Evolutionary conservation across 2,888 invertebrate genomes (phyloP).

Genomic region (Oegoconia quadripuncta): DNA sequence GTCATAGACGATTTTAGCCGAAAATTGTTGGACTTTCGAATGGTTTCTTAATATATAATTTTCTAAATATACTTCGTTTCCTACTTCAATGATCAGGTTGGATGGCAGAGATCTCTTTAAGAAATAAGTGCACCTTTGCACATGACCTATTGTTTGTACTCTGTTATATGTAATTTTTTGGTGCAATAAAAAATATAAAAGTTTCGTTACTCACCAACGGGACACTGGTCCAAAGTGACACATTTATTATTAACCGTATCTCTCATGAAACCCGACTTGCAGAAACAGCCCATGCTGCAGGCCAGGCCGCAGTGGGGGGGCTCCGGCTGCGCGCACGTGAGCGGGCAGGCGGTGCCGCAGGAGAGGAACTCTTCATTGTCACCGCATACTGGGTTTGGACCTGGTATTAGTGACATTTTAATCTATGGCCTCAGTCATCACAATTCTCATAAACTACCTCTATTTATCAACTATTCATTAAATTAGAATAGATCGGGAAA

Average conservation of each 20-base stretch:
- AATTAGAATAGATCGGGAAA: no score
- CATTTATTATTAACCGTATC: slow-evolving; percentile 52
- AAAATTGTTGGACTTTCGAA: no score
- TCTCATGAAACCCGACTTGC: slow-evolving; percentile 55
- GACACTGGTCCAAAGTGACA: slow-evolving; percentile 56
- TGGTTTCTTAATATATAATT: neutral
- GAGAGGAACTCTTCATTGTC: slow-evolving; percentile 60
- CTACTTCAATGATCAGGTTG: neutral
- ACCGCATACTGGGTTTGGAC: slow-evolving; percentile 38
- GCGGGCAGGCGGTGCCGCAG: slow-evolving; percentile 57
- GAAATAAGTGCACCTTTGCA: no score
- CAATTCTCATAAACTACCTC: no score
- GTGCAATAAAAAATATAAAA: neutral
- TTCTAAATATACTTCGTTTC: neutral
- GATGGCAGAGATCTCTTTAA: no score
- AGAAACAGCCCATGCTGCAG: slow-evolving; percentile 69
- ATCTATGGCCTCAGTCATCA: no score
- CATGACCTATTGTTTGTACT: no score
- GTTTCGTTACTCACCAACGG: slow-evolving; percentile 54
- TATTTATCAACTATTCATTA: no score
- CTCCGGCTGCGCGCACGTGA: slow-evolving; percentile 55
- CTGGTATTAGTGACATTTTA: no score
- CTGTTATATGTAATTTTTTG: no score
- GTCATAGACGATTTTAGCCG: no score
- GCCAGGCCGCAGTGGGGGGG: slow-evolving; percentile 47